Conservation (phyloP, 2,888 invertebrate species). For the Sthenelais limicola region DNA sequence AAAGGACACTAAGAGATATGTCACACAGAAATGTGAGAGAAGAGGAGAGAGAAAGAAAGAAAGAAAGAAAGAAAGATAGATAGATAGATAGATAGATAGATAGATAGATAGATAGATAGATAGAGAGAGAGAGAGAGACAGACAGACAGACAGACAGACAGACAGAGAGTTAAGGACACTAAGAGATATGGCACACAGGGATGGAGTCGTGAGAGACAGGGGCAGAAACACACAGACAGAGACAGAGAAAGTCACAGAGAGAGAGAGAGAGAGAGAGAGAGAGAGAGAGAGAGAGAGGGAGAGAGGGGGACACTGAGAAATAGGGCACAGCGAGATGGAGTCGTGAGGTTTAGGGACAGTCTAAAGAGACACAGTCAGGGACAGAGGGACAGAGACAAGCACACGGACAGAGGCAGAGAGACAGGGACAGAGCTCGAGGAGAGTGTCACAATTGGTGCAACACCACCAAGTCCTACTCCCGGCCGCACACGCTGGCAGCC, state of each 20-base stretch:
- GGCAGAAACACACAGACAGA: not conserved
- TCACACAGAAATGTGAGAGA: not conserved
- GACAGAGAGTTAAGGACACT: not conserved
- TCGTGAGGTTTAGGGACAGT: not conserved
- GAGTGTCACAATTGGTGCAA: not conserved
- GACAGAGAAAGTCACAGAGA: not conserved
- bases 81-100: slow-evolving; percentile 27
- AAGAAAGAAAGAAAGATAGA: slow-evolving; percentile 43
- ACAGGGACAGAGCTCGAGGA: not conserved
- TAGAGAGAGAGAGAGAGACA: not conserved
- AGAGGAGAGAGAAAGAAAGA: slow-evolving; percentile 11
- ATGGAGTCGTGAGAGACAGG: slow-evolving; percentile 13
- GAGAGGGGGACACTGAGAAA: not conserved
- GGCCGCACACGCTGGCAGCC: no score
- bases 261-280: not conserved
- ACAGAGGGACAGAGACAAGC: not conserved
- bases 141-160: not conserved
- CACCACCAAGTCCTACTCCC: no score
- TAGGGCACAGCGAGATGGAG: not conserved
- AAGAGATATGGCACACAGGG: not conserved
- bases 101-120: not conserved
- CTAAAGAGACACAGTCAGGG: not conserved
- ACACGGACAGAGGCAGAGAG: not conserved
- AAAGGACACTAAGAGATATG: not conserved
- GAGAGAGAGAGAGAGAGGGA: not conserved